Evolutionary conservation across 2,888 invertebrate genomes (phyloP).

Genomic region (Cerastis rubricosa): DNA sequence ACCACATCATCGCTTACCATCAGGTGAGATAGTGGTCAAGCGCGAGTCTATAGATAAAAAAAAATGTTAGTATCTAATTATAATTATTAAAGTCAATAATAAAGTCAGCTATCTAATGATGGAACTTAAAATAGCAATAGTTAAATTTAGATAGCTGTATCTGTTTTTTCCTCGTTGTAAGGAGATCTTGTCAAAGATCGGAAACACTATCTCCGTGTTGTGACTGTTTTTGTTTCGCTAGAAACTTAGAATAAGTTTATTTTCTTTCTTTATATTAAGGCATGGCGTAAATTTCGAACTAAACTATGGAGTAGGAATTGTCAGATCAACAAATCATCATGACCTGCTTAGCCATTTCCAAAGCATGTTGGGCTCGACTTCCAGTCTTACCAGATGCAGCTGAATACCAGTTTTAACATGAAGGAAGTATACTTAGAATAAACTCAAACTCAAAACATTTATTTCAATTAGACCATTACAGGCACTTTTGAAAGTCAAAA

Average conservation of each 20-base stretch:
- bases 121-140: not conserved
- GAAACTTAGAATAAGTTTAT: conserved; percentile 9
- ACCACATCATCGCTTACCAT: too few species aligned
- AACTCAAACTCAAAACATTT: too few species aligned
- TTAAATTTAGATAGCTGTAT: conserved; percentile 25
- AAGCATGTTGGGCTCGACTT: too few species aligned
- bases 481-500: too few species aligned
- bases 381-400: too few species aligned
- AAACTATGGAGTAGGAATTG: not conserved
- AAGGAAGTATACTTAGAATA: too few species aligned
- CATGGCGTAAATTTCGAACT: conserved; percentile 9
- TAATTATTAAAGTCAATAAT: not conserved
- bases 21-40: too few species aligned
- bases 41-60: too few species aligned
- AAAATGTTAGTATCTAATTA: not conserved
- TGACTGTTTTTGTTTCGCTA: conserved; percentile 5
- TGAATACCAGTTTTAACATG: too few species aligned
- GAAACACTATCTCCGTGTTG: conserved; percentile 2
- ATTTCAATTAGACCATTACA: too few species aligned
- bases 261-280: conserved; percentile 11
- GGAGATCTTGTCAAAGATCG: conserved; percentile 4
- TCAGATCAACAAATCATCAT: too few species aligned
- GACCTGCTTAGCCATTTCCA: too few species aligned
- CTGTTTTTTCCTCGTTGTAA: conserved; percentile 13
- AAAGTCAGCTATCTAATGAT: conserved; percentile 5